These are phyloP conservation scores for Choloepus didactylus DNA, from an alignment of 2,797 vertebrate genomes.

Conservation along the genomic window DNA sequence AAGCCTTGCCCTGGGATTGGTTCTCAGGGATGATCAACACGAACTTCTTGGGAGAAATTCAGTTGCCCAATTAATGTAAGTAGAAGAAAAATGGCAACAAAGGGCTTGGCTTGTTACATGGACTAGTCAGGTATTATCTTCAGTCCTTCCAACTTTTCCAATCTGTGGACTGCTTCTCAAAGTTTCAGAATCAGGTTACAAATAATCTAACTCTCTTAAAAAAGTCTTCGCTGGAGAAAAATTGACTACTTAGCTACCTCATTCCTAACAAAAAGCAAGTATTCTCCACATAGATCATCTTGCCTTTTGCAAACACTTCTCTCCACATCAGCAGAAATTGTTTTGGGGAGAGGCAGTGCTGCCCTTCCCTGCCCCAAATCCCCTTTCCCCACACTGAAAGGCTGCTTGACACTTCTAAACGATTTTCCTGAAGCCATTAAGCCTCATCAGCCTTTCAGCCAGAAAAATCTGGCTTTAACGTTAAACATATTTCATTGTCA, in stretches of 20 bases:
- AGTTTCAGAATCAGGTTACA: neutral
- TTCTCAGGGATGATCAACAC: neutral
- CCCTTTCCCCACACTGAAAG: neutral
- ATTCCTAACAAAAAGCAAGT: neutral
- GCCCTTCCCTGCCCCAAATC: neutral
- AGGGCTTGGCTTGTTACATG: neutral
- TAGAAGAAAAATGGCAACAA: neutral
- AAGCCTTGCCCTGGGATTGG: neutral
- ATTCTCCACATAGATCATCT: neutral
- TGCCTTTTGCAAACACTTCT: neutral
- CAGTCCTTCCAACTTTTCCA: neutral
- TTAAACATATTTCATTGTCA: conserved; percentile 59
- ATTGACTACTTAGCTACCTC: neutral
- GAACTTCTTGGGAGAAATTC: neutral
- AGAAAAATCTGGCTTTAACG: conserved; percentile 71
- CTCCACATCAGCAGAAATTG: neutral
- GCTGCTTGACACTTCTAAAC: conserved; percentile 15
- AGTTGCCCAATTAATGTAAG: neutral
- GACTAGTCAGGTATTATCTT: neutral
- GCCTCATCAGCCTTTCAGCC: conserved; percentile 48
- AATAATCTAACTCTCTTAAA: neutral
- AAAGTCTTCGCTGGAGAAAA: neutral
- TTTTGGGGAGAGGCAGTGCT: neutral
- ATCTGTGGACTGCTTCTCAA: neutral
- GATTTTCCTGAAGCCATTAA: conserved; percentile 61